Conservation (phyloP, 2,113 vertebrate genomes). For the Acrocephalus kingi region DNA sequence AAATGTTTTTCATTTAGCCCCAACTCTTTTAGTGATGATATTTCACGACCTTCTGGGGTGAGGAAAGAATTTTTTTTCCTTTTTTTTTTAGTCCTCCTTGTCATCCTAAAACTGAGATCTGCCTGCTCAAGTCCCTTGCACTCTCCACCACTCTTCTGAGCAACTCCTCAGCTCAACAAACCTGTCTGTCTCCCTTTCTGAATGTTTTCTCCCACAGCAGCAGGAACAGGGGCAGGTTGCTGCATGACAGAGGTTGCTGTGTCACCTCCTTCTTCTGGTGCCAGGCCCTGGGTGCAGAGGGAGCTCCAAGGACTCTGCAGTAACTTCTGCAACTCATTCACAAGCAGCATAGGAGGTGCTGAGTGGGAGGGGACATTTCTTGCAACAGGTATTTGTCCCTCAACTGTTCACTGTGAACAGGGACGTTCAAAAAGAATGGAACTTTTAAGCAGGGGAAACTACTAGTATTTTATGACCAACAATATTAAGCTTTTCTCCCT, state of each 20-base stretch:
- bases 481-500: background rate
- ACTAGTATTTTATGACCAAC: background rate
- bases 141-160: background rate
- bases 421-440: background rate
- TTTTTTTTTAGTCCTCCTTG: background rate
- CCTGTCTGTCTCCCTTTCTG: background rate
- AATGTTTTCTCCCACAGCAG: background rate
- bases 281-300: background rate
- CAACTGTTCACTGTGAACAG: background rate
- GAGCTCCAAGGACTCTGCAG: background rate
- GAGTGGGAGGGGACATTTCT: background rate
- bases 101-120: background rate
- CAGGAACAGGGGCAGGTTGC: background rate
- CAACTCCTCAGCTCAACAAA: background rate
- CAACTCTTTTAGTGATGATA: background rate
- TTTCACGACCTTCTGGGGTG: background rate
- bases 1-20: background rate
- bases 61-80: background rate
- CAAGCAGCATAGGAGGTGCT: background rate
- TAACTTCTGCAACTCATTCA: background rate
- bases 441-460: background rate
- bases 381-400: background rate
- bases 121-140: background rate
- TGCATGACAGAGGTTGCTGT: accelerated
- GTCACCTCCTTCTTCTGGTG: background rate